Base-by-base conservation (phyloP, 1,140 invertebrate species). In the Drosophila jambulina region DNA sequence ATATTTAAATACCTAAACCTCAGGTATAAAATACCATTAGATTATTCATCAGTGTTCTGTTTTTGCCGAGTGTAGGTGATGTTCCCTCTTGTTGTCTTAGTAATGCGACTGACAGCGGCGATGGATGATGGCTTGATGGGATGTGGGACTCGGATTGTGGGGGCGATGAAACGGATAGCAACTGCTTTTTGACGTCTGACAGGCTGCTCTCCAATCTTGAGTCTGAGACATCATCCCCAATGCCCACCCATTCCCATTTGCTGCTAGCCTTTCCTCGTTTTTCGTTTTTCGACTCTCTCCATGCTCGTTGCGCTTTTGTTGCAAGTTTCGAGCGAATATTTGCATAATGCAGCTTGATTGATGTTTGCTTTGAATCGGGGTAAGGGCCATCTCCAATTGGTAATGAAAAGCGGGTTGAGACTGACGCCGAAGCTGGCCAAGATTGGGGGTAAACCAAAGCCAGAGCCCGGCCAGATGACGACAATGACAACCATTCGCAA, bases 301-400 rank as follows among this genome's bases (percentile, higher is more conserved):
- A 12, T 34, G 45, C 54, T 62, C 59, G 53, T 53, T 84, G 84
- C 76, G 63, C 83, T 88, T 87, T 88, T 90, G 80, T 88, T 88
- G 85, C 81, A 77, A 88, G 71, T 83, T 87, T 83, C 80, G 43
- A 70, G 80, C 80, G 80, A 67, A 88, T 88, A 88, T 88, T 88
- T 88, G 68, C 84, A 88, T 88, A 88, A 88, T 88, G 64, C 80
- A 80, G 62, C 64, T 79, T 88, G 84, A 88, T 88, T 88, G 84
- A 88, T 88, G 84, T 88, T 88, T 88, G 72, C 68, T 46, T 40
- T 34, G 43, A 29, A 19, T 13, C 13, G 13, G 29, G 59, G 15
- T 32, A 21, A 29, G 36, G 45, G 42, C 8, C 53, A 15, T 7
- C 32, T 64, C 70, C 67, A 42, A 59, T 86, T 86, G 83, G 67